Base-by-base conservation (phyloP, 2,888 invertebrate genomes). In the Drosophila testacea region DNA sequence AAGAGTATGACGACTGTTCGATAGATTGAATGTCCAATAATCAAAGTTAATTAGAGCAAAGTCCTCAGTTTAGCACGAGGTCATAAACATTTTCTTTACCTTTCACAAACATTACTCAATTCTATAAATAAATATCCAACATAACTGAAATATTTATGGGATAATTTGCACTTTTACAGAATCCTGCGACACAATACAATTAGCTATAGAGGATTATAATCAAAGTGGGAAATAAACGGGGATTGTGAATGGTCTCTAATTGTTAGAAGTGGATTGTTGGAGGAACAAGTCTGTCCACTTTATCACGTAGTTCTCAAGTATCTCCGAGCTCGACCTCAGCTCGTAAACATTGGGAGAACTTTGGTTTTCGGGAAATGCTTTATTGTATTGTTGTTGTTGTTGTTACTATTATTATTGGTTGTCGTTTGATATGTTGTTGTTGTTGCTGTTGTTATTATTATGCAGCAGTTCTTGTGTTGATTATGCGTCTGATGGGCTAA, bases 281-380 rank as follows among this genome's bases (percentile, higher is more conserved):
- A 52, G 64, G 52, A 77, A 72, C 75, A 47, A 71, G 69, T 75
- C 67, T 67, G 67, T 65, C 86, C 90, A 88, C 90, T 88, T 88
- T 47, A 88, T 81, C 88, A 90, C 88, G 90, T 88, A 89, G 73
- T 79, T 69, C 63, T 86, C 74, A 77, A 88, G 89, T 83, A 78
- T 67, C 76, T 57, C 34, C 30, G 13, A 47, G 56, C 64, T 41
- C 61, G 51, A 47, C 54, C 67, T 69, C 62, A 57, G 56, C 66
- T 42, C 69, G 71, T 54, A 56, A 67, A 72, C 55, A 55, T 38
- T 50, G 47, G 28, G 30, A 41, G 50, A 52, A 56, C 55, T 65
- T 69, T 67, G 51, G 51, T 44, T 67, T 65, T 36, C 51, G 34
- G 27, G 22, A 30, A 22, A 42, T 42, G 22, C 41, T 22, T 47